phyloP scores from a whole-genome alignment of 2,888 invertebrate genomes.

The Mamestra brassicae region DNA sequence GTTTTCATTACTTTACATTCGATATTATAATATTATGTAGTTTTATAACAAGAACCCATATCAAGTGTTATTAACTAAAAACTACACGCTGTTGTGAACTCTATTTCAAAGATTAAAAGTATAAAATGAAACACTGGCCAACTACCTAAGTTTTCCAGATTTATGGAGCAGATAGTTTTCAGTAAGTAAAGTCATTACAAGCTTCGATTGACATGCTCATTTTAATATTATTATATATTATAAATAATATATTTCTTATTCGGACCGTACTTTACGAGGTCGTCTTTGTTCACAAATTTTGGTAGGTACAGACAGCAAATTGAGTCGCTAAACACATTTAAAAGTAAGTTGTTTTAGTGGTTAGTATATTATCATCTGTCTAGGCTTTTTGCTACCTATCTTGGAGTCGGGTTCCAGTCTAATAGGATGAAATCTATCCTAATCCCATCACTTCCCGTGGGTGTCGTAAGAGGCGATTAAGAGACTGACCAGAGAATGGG shows the following conservation, averaged over 20 bases:
- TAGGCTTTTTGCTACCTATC: too few species aligned
- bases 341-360: not conserved
- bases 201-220: not conserved
- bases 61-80: not conserved
- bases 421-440: too few species aligned
- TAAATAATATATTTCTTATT: slow-evolving; percentile 30
- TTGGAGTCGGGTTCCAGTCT: too few species aligned
- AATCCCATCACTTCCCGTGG: too few species aligned
- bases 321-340: not conserved
- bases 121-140: not conserved
- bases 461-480: too few species aligned
- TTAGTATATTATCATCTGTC: not conserved
- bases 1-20: slow-evolving; percentile 21
- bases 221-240: not conserved
- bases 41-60: slow-evolving; percentile 4
- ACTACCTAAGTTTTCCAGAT: not conserved
- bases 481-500: too few species aligned
- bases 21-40: slow-evolving; percentile 6
- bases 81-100: not conserved
- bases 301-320: not conserved
- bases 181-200: slow-evolving; percentile 25
- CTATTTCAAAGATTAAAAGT: not conserved
- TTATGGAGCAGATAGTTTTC: slow-evolving; percentile 12
- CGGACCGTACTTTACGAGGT: slow-evolving; percentile 6
- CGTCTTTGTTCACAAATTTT: not conserved